phyloP scores from a whole-genome alignment of 1,140 invertebrate species.

The honey bee (Apis mellifera) region Amel_HAv3.1 CM009931.2:15729501-15730000 shows the following conservation, averaged over 20 bases:
- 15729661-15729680: slow-evolving; percentile 3
- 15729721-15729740: slow-evolving; percentile 8
- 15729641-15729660: not conserved
- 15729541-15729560: slow-evolving; percentile 10
- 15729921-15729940: slow-evolving; percentile 67
- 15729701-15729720: slow-evolving; percentile 3
- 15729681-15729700: slow-evolving; percentile 4
- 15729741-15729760: not conserved
- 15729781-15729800: slow-evolving; percentile 2
- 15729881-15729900: slow-evolving; percentile 19
- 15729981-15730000: slow-evolving; percentile 88
- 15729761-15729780: slow-evolving; percentile 12
- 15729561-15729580: slow-evolving; percentile 8
- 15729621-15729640: slow-evolving; percentile 1
- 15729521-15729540: not conserved
- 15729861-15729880: not conserved
- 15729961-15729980: slow-evolving; percentile 84
- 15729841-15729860: slow-evolving; percentile 27
- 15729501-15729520: slow-evolving; percentile 2
- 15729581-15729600: not conserved
- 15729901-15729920: slow-evolving; percentile 55
- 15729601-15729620: not conserved
- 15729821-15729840: not conserved
- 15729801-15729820: not conserved
- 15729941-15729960: slow-evolving; percentile 63